Conservation (phyloP, 2,113 vertebrate species). For the Notothenia rossii region DNA sequence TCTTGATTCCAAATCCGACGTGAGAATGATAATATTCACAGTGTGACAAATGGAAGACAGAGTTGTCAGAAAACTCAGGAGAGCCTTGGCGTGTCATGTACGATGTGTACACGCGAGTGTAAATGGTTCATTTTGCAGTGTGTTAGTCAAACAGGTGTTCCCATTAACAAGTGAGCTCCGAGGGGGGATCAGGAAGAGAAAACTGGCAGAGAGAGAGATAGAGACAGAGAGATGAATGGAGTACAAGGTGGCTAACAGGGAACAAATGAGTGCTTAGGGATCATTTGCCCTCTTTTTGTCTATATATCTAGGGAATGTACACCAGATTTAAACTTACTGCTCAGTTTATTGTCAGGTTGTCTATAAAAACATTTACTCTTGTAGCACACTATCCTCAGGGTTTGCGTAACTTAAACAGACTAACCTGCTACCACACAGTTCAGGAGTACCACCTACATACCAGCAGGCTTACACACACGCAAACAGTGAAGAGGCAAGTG, state of each 20-base stretch:
- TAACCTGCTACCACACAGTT: constrained; percentile 73
- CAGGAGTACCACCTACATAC: constrained; percentile 74
- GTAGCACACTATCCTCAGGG: constrained; percentile 42
- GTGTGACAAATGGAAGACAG: constrained; percentile 42
- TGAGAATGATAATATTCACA: constrained; percentile 57
- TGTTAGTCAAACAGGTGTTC: constrained; percentile 78
- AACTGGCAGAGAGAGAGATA: constrained; percentile 42
- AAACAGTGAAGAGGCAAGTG: constrained; percentile 59
- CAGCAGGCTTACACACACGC: constrained; percentile 47
- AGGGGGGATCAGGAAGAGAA: constrained; percentile 50
- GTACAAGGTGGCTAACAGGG: constrained; percentile 45
- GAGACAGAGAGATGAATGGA: constrained; percentile 57
- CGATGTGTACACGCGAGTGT: constrained; percentile 51
- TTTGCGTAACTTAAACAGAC: constrained; percentile 49
- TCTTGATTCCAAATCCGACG: constrained; percentile 43
- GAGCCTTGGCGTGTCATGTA: constrained; percentile 51
- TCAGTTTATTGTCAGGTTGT: constrained; percentile 27
- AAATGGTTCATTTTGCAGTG: constrained; percentile 70
- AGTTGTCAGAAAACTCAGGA: constrained; percentile 57
- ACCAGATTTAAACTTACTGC: constrained; percentile 8
- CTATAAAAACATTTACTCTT: constrained; percentile 28
- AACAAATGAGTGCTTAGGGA: constrained; percentile 41
- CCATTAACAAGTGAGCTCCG: constrained; percentile 73
- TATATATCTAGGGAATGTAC: constrained; percentile 19
- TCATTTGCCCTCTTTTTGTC: constrained; percentile 35